Evolutionary conservation across 2,888 invertebrate species (phyloP), one percentile per base, ranked within the genome.

Genomic region (Fissipunctia ypsillon): DNA sequence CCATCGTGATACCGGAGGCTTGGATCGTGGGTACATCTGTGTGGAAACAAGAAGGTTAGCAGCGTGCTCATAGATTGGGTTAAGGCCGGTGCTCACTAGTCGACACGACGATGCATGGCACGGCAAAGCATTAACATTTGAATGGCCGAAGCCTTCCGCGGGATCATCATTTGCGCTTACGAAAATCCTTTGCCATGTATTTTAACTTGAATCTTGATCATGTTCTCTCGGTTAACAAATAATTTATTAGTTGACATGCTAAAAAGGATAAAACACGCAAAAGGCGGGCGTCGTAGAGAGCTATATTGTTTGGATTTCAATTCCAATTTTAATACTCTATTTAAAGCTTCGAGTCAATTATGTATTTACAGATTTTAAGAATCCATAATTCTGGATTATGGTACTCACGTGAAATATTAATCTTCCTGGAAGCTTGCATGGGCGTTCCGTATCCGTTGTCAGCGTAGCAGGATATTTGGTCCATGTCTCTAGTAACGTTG

Each of bases 401-500:
- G n/a, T n/a, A n/a, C 98, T 97, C 93, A 98, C 98, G 98, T 88
- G 98, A 98, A 69, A 98, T 98, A 76, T 97, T 97, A 75, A 98
- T 98, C 91, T 97, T 97, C 83, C 97, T 96, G 0, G 98, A 97
- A 0, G 98, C 98, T 92, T 98, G 98, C 97, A 98, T 98, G 3
- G 98, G 98, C 0, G 98, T 98, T 0, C 98, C 98, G 89, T 98
- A 98, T 2, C 98, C 98, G 89, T 98, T 98, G 94, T 98, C 98
- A 0, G 98, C 98, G 93, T 98, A 98, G 92, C 98, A 98, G 0
- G 98, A 98, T 80, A 98, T 98, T 91, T 98, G 97, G 90, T 98
- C 97, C 98, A 98, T 98, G 91, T 98, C 98, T 3, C 98, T 96
- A 0, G 98, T 98, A 19, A 98, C 98, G 91, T 98, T 98, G 91